Conservation (phyloP, 1,140 invertebrate species). For the Aphidius gifuensis region DNA sequence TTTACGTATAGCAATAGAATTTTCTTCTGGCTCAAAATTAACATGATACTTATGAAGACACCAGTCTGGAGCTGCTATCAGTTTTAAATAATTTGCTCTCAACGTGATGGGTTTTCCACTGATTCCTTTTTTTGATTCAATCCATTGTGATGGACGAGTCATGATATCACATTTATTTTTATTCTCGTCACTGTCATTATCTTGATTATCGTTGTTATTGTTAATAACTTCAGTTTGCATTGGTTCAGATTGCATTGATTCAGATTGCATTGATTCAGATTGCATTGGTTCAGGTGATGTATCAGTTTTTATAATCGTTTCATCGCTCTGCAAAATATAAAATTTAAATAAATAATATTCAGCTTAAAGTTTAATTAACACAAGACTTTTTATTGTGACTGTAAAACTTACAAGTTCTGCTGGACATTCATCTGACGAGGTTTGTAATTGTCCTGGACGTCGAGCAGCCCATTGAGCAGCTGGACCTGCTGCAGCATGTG, state of each 20-base stretch:
- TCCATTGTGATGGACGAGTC: slow-evolving; percentile 24
- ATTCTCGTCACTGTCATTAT: slow-evolving; percentile 32
- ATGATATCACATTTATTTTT: slow-evolving; percentile 23
- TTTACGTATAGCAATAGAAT: slow-evolving; percentile 62
- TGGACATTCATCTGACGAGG: too few relatives aligned
- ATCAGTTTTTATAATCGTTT: not conserved
- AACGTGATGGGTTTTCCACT: slow-evolving; percentile 58
- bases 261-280: not conserved
- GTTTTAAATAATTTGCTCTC: slow-evolving; percentile 71
- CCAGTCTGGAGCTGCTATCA: slow-evolving; percentile 69
- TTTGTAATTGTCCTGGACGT: too few relatives aligned
- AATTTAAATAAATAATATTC: too few relatives aligned
- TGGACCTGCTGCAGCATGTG: too few relatives aligned
- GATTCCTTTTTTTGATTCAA: slow-evolving; percentile 31
- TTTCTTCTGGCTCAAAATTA: slow-evolving; percentile 72
- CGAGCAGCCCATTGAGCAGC: too few relatives aligned
- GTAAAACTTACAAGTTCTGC: too few relatives aligned
- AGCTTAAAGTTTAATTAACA: not conserved
- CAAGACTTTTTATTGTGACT: not conserved
- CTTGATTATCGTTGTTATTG: not conserved
- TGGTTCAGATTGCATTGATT: not conserved
- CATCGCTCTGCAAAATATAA: too few relatives aligned
- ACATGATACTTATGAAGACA: slow-evolving; percentile 80
- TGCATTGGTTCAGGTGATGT: not conserved
- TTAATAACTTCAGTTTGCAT: not conserved